Percentiles rank a stretch among this genome's conserved stretches.
These are phyloP conservation scores for Anomalospiza imberbis DNA, from an alignment of 2,797 vertebrate species.

Conservation along the genomic window DNA sequence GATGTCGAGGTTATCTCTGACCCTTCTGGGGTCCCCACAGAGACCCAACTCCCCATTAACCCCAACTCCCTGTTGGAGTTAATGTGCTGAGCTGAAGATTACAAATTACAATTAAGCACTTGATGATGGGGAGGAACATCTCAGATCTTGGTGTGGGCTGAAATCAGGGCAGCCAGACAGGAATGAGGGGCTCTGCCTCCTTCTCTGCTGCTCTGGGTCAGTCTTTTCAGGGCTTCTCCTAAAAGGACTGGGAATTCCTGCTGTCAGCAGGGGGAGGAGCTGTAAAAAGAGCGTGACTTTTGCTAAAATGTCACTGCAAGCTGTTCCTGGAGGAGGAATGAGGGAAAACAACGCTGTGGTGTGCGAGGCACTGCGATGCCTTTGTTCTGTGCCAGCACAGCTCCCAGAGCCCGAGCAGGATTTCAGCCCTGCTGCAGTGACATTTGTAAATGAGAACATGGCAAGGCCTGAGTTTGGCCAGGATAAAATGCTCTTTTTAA, in stretches of 20 bases:
- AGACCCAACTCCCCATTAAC: no score
- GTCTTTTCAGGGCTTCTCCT: not conserved
- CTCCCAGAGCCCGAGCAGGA: not conserved
- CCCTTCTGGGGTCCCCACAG: no score
- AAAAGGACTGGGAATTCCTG: not conserved
- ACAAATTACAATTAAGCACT: not conserved
- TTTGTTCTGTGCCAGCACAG: constrained; percentile 37
- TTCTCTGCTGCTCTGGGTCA: not conserved
- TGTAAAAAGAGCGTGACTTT: not conserved
- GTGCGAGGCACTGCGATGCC: constrained; percentile 12
- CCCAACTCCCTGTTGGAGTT: not conserved
- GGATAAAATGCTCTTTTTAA: constrained; percentile 50
- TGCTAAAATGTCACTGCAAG: constrained; percentile 44
- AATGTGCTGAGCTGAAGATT: not conserved
- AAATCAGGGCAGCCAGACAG: not conserved
- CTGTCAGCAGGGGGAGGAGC: not conserved
- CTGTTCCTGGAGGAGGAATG: not conserved
- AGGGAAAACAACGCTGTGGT: not conserved
- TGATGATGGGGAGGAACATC: not conserved
- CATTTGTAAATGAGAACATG: constrained; percentile 58
- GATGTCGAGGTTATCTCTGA: not conserved
- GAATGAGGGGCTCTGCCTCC: not conserved
- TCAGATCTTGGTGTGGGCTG: not conserved
- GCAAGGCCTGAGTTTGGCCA: not conserved
- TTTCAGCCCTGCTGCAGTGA: constrained; percentile 29